A percentile compares a stretch with the other conserved stretches of the same genome.
Conservation (phyloP, 2,797 vertebrate species). For the Helicolenus hilgendorfi region DNA sequence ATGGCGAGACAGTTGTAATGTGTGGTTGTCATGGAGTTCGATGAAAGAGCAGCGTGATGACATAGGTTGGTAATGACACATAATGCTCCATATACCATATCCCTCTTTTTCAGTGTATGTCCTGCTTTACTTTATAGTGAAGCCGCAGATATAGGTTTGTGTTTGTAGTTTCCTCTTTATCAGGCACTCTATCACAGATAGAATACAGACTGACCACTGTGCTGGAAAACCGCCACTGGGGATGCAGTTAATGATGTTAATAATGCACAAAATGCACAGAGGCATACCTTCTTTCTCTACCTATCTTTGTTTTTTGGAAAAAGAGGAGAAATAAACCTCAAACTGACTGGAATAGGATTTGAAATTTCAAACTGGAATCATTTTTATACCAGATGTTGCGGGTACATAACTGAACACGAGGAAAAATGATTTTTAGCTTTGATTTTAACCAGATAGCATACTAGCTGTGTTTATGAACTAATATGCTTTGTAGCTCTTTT, state of each 20-base stretch:
- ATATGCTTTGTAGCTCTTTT: neutral
- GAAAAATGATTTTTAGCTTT: neutral
- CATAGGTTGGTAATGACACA: conserved; percentile 50
- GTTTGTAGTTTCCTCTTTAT: conserved; percentile 35
- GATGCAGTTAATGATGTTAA: conserved; percentile 29
- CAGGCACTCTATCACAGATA: conserved; percentile 42
- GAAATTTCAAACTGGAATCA: conserved; percentile 13
- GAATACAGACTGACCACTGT: conserved; percentile 24
- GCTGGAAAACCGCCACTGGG: conserved; percentile 44
- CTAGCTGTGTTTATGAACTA: neutral
- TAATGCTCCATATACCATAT: conserved; percentile 25
- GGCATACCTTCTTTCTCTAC: neutral
- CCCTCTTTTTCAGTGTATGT: neutral
- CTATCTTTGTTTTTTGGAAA: neutral
- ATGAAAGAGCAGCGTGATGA: conserved; percentile 13
- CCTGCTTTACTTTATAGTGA: neutral
- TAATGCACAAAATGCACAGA: neutral
- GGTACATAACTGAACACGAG: neutral
- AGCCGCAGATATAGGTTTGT: neutral
- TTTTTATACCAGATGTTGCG: conserved; percentile 14
- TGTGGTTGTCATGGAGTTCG: conserved; percentile 37
- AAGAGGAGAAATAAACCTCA: neutral
- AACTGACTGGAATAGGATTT: conserved; percentile 6
- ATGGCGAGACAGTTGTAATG: conserved; percentile 30
- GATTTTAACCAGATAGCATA: neutral